Conservation (phyloP, 2,113 vertebrate species). For the Amphiprion ocellaris region DNA sequence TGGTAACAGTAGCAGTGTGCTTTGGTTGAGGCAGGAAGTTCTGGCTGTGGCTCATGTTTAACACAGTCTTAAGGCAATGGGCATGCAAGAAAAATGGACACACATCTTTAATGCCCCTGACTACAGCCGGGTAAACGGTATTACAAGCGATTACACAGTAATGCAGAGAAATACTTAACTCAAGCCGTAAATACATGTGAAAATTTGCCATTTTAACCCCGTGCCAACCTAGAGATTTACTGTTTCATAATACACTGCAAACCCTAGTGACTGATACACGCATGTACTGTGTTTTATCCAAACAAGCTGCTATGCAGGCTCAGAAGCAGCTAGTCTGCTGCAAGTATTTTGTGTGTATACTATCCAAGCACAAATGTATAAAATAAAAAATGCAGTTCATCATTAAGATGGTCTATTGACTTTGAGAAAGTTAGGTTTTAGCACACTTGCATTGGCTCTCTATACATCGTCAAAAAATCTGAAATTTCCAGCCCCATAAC, state of each 20-base stretch:
- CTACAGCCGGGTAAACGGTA: conserved; percentile 29
- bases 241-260: conserved; percentile 19
- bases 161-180: conserved; percentile 49
- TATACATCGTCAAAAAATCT: not conserved
- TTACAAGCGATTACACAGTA: conserved; percentile 60
- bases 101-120: conserved; percentile 44
- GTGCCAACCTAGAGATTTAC: conserved; percentile 42
- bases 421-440: no score
- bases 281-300: not conserved
- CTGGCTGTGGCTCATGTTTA: conserved; percentile 20
- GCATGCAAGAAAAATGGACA: conserved; percentile 35
- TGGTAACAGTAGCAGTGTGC: not conserved
- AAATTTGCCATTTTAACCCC: conserved; percentile 38
- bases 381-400: not conserved
- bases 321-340: not conserved
- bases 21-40: not conserved
- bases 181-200: conserved; percentile 40
- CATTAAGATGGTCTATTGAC: no score
- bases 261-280: no score
- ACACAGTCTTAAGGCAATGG: conserved; percentile 24
- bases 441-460: not conserved
- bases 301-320: not conserved
- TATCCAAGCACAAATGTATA: not conserved
- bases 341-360: not conserved
- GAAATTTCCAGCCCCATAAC: not conserved